Base-by-base conservation (phyloP, 1,140 invertebrate species). In the Halictus rubicundus region DNA sequence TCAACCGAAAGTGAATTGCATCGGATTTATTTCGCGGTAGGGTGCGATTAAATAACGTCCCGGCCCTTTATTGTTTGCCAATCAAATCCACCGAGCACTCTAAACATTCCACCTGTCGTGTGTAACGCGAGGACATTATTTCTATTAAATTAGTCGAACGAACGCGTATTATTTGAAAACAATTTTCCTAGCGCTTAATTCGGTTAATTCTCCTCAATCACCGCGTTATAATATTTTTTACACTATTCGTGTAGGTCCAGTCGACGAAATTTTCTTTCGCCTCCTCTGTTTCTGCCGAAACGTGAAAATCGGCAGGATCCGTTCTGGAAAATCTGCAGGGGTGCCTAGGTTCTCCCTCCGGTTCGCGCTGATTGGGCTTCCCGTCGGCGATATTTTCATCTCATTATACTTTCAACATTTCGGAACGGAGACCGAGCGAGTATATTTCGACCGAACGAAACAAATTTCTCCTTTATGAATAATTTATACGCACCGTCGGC, bases 1-100 rank as follows among this genome's bases (percentile, higher is more conserved):
- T 83, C 85, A 71, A 83, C 78, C 74, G 78, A 82, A 64, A 72
- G 73, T 63, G 68, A 61, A 82, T 80, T 65, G 72, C 73, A 77
- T 83, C 73, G 72, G 57, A 63, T 63, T 83, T 81, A 69, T 83
- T 61, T 81, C 73, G 65, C 37, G 68, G 68, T 61, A 61, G 68
- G 27, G 37, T n/a, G 61, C 54, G 66, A 80, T 75, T 61, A 73
- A 72, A 82, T 80, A 73, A 66, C 68, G 32, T n/a, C n/a, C 68
- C 49, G 66, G n/a, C 57, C 39, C 74, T 70, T 57, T 46, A 49
- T 78, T 71, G 63, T 76, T 69, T 69, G n/a, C 54, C 39, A 14
- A 14, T 23, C 42, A 71, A 52, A 71, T 78, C 37, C 61, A 6
- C 59, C 68, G 42, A 39, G 68, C 23, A 63, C 71, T 16, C 59